Evolutionary conservation across 2,888 invertebrate species (phyloP), one percentile per base, ranked within the genome.

Genomic region (Neoitamus cyanurus): DNA sequence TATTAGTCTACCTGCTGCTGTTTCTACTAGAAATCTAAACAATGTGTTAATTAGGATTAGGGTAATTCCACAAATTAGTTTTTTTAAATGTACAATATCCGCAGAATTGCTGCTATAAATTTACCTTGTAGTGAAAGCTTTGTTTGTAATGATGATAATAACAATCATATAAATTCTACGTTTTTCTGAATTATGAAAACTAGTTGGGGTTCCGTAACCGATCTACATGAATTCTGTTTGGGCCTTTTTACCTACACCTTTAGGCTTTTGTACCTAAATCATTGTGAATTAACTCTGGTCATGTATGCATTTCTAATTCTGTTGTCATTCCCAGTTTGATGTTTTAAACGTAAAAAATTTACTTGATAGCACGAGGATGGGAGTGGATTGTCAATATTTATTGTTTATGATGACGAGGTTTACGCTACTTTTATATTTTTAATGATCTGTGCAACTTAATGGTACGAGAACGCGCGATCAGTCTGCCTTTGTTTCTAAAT

Each of bases 331-430:
- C 83, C 69, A 69, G 48, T 58, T 83, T 31, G 69, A 37, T 82
- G 58, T 34, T 58, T 36, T 68, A 20, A 20, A 2, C 68, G 15
- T 68, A 11, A 82, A 82, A n/a, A 80, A 25, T 25, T 20, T 48
- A 25, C 28, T 68, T 82, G 82, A 58, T 48, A 68, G 11, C n/a
- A 25, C n/a, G 69, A 31, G 36, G 25, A 70, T 69, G 37, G 48
- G 28, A 36, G 58, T n/a, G 69, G 34, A 69, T 83, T 83, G 70
- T 83, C 70, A 70, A 83, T 83, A 70, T 31, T 68, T 70, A 83
- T 68, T 68, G 15, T 68, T 70, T 68, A 58, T 36, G 68, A 68
- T 42, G 36, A 68, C 15, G 80, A 80, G 5, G 73, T 37, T 73
- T 73, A 75, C 42, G 75, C 75, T 75, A 75, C 46, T 20, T 58